A percentile compares a stretch with the other conserved stretches of the same genome.
These are phyloP conservation scores for Lamellibrachia luymesi DNA, from an alignment of 1,140 invertebrate species.

Conservation along the genomic window DNA sequence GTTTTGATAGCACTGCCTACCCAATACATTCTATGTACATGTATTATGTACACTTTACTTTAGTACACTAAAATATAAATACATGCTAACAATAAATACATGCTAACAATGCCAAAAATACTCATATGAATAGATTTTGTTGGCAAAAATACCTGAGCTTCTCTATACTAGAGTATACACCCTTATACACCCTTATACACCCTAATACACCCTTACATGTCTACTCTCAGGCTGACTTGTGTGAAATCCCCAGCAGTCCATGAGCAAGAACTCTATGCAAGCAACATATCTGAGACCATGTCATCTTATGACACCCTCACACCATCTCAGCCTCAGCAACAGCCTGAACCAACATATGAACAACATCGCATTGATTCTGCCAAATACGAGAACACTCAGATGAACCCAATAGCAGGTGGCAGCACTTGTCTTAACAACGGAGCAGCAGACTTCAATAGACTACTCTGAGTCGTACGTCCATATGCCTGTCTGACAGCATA, in stretches of 20 bases:
- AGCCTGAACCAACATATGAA: background rate
- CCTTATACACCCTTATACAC: background rate
- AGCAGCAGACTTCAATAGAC: background rate
- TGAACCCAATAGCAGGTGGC: background rate
- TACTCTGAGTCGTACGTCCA: too few species aligned
- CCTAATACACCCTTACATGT: background rate
- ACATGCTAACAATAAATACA: too few species aligned
- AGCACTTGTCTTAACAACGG: background rate
- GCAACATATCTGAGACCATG: background rate
- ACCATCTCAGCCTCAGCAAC: background rate
- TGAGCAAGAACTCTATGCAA: background rate
- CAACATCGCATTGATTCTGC: background rate
- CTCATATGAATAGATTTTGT: too few species aligned
- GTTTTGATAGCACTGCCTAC: too few species aligned
- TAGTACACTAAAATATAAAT: too few species aligned
- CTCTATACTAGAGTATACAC: too few species aligned
- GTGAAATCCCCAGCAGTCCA: background rate
- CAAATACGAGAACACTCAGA: background rate
- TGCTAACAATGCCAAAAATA: too few species aligned
- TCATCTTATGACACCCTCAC: background rate
- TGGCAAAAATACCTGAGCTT: too few species aligned
- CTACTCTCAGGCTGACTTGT: background rate
- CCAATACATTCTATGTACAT: too few species aligned
- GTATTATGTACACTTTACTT: too few species aligned
- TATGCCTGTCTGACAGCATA: too few species aligned